Conservation (phyloP, 2,113 vertebrate genomes). For the Nyctibius bracteatus region DNA sequence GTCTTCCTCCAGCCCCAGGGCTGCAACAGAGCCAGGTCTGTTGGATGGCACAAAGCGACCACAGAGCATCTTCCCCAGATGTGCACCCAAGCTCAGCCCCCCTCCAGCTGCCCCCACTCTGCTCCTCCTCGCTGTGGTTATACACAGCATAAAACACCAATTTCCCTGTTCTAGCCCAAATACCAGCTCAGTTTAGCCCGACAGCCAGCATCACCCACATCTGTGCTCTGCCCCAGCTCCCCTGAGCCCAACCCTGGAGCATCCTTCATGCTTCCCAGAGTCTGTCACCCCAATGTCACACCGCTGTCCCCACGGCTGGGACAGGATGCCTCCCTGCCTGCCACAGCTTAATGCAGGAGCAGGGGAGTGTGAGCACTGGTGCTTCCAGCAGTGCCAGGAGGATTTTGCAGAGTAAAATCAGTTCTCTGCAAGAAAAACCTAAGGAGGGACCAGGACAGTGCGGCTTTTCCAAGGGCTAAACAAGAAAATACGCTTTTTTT, state of each 20-base stretch:
- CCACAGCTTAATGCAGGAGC: rapidly evolving
- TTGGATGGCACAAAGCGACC: conserved; percentile 5
- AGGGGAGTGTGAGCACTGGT: rapidly evolving
- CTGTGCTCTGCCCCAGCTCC: background rate
- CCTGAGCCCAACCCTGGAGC: background rate
- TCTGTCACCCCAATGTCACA: rapidly evolving
- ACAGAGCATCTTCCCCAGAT: conserved; percentile 30
- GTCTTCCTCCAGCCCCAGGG: background rate
- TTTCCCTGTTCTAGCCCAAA: background rate
- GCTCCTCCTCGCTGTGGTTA: background rate
- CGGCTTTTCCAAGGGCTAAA: background rate
- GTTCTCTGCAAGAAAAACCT: background rate
- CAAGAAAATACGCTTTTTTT: background rate
- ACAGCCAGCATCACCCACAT: background rate
- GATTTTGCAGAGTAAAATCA: background rate
- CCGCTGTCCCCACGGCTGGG: rapidly evolving
- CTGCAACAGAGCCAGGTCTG: conserved; percentile 25
- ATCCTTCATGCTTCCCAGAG: background rate
- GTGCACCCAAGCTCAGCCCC: rapidly evolving
- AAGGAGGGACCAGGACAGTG: background rate
- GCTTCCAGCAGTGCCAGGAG: background rate
- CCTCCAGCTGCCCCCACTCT: background rate
- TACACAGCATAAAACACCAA: background rate
- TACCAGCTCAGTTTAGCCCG: background rate
- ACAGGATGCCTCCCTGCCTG: rapidly evolving